A percentile compares a stretch with the other conserved stretches of the same genome.
phyloP scores from a whole-genome alignment of 2,888 invertebrate genomes.

The Eurytoma californica region DNA sequence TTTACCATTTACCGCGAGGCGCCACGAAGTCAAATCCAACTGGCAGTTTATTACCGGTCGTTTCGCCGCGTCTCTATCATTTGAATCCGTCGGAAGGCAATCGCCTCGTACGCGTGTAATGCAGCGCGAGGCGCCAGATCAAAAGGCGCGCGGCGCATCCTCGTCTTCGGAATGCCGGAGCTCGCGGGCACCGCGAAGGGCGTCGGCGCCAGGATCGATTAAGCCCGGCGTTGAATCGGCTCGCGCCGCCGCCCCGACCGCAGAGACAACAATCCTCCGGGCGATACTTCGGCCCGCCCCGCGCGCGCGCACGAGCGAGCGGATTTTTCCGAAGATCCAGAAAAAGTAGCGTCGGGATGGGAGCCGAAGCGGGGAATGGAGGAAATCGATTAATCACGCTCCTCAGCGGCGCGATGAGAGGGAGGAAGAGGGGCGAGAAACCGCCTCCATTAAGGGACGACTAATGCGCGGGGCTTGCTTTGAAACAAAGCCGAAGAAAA shows the following conservation, averaged over 20 bases:
- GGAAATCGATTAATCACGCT: slow-evolving; percentile 55
- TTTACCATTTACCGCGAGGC: slow-evolving; percentile 1
- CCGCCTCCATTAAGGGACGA: slow-evolving; percentile 29
- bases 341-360: background rate
- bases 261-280: slow-evolving; percentile 37
- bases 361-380: slow-evolving; percentile 10
- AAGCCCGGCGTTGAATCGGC: slow-evolving; percentile 18
- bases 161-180: background rate
- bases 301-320: background rate
- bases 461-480: slow-evolving; percentile 27
- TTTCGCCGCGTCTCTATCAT: slow-evolving; percentile 23
- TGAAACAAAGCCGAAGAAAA: slow-evolving; percentile 38
- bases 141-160: slow-evolving; percentile 17
- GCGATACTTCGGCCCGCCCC: background rate
- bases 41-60: slow-evolving; percentile 7
- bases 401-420: slow-evolving; percentile 37
- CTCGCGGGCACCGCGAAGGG: slow-evolving; percentile 9
- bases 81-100: slow-evolving; percentile 31
- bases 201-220: slow-evolving; percentile 50
- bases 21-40: background rate
- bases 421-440: slow-evolving; percentile 23
- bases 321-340: slow-evolving; percentile 27
- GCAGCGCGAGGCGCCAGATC: slow-evolving; percentile 11
- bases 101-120: background rate
- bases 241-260: slow-evolving; percentile 8